phyloP scores from a whole-genome alignment of 1,140 invertebrate genomes.

The Bombus ignitus region DNA sequence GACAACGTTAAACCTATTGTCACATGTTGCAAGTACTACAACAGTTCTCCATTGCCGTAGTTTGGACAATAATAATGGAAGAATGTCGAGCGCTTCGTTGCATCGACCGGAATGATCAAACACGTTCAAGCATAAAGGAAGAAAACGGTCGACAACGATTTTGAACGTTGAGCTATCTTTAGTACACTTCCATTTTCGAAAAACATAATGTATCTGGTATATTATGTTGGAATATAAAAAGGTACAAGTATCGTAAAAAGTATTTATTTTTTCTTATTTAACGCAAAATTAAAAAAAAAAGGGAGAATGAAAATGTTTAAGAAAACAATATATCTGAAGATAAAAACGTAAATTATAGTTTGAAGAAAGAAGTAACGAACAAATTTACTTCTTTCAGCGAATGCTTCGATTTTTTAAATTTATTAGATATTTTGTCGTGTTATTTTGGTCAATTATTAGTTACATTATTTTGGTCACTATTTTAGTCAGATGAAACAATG shows the following conservation, averaged over 20 bases:
- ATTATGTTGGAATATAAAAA: no score
- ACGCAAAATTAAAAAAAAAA: not conserved
- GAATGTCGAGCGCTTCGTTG: not conserved
- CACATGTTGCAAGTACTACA: not conserved
- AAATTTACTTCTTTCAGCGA: no score
- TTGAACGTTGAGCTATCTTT: not conserved
- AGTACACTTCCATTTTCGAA: no score
- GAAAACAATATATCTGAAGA: no score
- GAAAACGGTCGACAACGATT: not conserved
- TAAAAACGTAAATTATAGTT: no score
- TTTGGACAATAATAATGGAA: not conserved
- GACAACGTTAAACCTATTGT: constrained; percentile 42
- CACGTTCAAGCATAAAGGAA: not conserved
- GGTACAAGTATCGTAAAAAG: no score
- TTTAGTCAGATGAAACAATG: not conserved
- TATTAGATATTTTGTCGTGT: no score
- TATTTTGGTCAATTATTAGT: not conserved
- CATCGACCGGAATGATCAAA: not conserved
- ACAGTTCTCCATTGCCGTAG: constrained; percentile 13
- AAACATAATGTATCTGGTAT: no score
- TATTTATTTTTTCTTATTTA: not conserved
- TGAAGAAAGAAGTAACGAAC: no score
- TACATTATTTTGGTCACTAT: not conserved
- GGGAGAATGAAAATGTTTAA: no score
- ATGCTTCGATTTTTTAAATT: no score